Evolutionary conservation across 2,797 vertebrate species (phyloP).

Genomic region (Epinephelus awoara): DNA sequence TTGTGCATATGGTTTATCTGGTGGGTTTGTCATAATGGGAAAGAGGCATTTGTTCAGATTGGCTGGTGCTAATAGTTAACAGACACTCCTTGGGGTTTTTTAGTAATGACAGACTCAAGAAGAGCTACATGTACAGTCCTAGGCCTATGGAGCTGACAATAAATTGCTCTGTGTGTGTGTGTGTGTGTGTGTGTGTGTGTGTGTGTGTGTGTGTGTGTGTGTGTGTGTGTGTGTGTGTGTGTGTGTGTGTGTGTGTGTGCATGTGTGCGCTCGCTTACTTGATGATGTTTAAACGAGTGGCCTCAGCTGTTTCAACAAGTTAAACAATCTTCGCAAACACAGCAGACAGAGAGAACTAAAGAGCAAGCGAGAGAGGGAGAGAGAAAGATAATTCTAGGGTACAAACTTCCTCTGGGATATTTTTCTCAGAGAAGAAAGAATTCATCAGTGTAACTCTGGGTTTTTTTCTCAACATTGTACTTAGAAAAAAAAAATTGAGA

Average conservation of each 20-base stretch:
- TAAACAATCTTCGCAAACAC: conserved; percentile 76
- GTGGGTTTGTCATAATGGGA: conserved; percentile 45
- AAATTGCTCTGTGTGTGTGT: conserved; percentile 42
- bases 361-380: conserved; percentile 51
- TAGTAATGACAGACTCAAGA: conserved; percentile 55
- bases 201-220: conserved; percentile 24
- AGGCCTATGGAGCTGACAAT: conserved; percentile 52
- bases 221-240: conserved; percentile 32
- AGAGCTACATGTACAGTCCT: conserved; percentile 46
- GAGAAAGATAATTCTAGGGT: conserved; percentile 82
- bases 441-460: conserved; percentile 60
- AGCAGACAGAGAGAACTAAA: conserved; percentile 59
- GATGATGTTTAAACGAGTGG: conserved; percentile 80
- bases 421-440: conserved; percentile 75
- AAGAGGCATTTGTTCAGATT: conserved; percentile 49
- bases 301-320: conserved; percentile 83
- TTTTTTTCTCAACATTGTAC: conserved; percentile 44
- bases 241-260: conserved; percentile 26
- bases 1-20: conserved; percentile 50
- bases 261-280: conserved; percentile 56
- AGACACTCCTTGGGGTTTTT: conserved; percentile 42
- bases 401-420: conserved; percentile 81
- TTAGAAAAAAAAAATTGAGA: conserved; percentile 46
- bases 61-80: conserved; percentile 63
- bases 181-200: conserved; percentile 26